A percentile compares a stretch with the other conserved stretches of the same genome.
These are phyloP conservation scores for Alloplasta piceator DNA, from an alignment of 2,888 invertebrate species.

Conservation along the genomic window DNA sequence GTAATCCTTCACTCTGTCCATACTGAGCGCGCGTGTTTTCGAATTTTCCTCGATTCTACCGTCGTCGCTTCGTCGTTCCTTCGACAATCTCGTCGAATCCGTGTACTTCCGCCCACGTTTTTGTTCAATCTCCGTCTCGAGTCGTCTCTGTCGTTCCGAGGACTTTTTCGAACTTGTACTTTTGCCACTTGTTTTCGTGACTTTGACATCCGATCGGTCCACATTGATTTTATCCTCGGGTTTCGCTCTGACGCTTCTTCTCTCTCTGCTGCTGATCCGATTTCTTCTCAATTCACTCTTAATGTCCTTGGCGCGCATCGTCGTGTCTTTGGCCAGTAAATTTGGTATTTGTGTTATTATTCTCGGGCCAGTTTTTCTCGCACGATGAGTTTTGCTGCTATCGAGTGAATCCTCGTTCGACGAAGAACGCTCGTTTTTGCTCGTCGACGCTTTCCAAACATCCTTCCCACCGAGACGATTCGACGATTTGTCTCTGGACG, in stretches of 20 bases:
- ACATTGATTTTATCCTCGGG: constrained; percentile 36
- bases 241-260: constrained; percentile 51
- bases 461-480: constrained; percentile 23
- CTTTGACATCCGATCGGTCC: constrained; percentile 16
- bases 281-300: constrained; percentile 72
- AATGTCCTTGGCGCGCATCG: constrained; percentile 70
- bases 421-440: constrained; percentile 29
- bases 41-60: constrained; percentile 9
- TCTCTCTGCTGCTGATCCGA: constrained; percentile 71
- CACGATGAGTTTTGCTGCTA: constrained; percentile 3
- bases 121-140: constrained; percentile 50
- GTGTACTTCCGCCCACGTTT: constrained; percentile 25
- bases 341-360: constrained; percentile 71
- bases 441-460: constrained; percentile 50
- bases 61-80: constrained; percentile 50
- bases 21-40: constrained; percentile 63
- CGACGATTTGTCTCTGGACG: constrained; percentile 16
- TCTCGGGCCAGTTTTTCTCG: constrained; percentile 62
- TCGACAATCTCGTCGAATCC: constrained; percentile 30
- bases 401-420: constrained; percentile 54
- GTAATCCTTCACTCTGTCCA: constrained; percentile 74
- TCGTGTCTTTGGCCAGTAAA: constrained; percentile 57
- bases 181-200: not conserved
- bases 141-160: constrained; percentile 46
- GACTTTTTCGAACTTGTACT: constrained; percentile 29